phyloP scores from a whole-genome alignment of 2,797 vertebrate species.

The Mallotus villosus region DNA sequence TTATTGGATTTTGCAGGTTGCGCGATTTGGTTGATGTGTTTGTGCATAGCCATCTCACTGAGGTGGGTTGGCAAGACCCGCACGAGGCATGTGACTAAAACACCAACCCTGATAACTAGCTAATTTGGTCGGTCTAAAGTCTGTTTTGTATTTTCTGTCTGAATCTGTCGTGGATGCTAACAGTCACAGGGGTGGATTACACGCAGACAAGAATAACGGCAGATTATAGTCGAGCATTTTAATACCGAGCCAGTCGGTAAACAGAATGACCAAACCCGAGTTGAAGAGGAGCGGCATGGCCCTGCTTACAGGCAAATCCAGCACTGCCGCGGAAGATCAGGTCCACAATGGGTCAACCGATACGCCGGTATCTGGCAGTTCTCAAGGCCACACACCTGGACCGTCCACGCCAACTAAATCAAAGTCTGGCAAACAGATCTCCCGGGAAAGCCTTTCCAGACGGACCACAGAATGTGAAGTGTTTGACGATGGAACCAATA shows the following conservation, averaged over 20 bases:
- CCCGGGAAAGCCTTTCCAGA: slow-evolving; percentile 66
- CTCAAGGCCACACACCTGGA: slow-evolving; percentile 31
- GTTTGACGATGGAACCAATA: slow-evolving; percentile 96
- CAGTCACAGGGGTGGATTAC: slow-evolving; percentile 55
- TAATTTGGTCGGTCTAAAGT: background rate
- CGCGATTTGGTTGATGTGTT: background rate
- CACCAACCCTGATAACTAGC: too few relatives aligned
- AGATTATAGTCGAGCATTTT: slow-evolving; percentile 10
- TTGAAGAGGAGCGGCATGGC: slow-evolving; percentile 59
- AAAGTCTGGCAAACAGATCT: slow-evolving; percentile 59
- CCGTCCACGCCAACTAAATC: slow-evolving; percentile 32
- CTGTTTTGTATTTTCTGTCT: background rate
- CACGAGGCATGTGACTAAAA: slow-evolving; percentile 1
- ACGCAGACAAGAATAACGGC: slow-evolving; percentile 31
- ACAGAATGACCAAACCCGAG: slow-evolving; percentile 75
- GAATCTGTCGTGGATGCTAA: slow-evolving; percentile 1
- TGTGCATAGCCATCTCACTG: background rate
- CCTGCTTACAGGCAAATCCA: slow-evolving; percentile 41
- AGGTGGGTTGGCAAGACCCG: background rate
- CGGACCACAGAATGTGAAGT: slow-evolving; percentile 89
- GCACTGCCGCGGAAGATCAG: slow-evolving; percentile 52
- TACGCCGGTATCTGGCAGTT: slow-evolving; percentile 14
- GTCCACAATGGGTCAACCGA: slow-evolving; percentile 59
- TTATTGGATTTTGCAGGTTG: background rate
- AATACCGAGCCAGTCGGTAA: background rate